These are phyloP conservation scores for Neogale vison DNA, from an alignment of 2,113 vertebrate species.

Conservation along the genomic window DNA sequence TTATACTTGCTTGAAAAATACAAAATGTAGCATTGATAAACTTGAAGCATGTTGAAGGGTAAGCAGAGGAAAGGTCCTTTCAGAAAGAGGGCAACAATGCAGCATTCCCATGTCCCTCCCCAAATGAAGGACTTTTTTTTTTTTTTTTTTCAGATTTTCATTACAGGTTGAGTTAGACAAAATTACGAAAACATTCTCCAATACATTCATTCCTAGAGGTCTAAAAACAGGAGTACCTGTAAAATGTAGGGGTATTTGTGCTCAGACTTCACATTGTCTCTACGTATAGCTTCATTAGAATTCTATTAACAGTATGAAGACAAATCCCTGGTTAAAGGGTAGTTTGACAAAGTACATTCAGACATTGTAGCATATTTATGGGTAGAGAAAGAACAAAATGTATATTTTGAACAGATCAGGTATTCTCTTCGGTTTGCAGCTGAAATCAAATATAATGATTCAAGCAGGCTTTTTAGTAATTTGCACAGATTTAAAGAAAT, in stretches of 20 bases:
- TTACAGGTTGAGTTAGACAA: slow-evolving; percentile 50
- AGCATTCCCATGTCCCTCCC: neutral
- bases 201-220: slow-evolving; percentile 58
- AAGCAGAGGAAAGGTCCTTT: slow-evolving; percentile 55
- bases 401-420: neutral
- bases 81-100: neutral
- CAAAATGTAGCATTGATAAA: slow-evolving; percentile 76
- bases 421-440: neutral
- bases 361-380: neutral
- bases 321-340: neutral
- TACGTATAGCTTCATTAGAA: slow-evolving; percentile 27
- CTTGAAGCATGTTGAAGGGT: slow-evolving; percentile 63
- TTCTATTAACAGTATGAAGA: neutral
- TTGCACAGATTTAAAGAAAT: slow-evolving; percentile 21
- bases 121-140: neutral
- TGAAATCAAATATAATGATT: slow-evolving; percentile 49
- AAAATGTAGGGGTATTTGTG: neutral
- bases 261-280: slow-evolving; percentile 49
- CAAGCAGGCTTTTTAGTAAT: neutral
- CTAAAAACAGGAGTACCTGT: slow-evolving; percentile 51
- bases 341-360: slow-evolving; percentile 50
- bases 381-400: neutral
- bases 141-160: neutral
- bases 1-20: slow-evolving; percentile 85
- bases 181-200: slow-evolving; percentile 46